Conservation (phyloP, 2,113 vertebrate genomes). For the Patagioenas fasciata region DNA sequence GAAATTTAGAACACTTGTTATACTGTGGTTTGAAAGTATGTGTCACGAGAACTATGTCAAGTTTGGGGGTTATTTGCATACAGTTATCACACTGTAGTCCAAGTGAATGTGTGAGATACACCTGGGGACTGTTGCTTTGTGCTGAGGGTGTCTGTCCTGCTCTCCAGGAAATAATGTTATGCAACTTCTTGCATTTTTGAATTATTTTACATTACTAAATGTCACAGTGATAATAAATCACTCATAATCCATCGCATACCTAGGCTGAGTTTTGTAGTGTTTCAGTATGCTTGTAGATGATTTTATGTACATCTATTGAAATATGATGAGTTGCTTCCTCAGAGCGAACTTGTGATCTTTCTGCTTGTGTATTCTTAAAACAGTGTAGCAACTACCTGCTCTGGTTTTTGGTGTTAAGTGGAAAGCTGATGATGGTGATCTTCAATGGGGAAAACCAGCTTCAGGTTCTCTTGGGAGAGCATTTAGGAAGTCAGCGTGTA, state of each 20-base stretch:
- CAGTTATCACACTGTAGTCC: neutral
- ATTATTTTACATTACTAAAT: neutral
- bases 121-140: neutral
- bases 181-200: neutral
- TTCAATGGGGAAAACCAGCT: neutral
- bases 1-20: neutral
- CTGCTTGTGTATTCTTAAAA: neutral
- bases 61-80: neutral
- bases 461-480: neutral
- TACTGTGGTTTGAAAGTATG: fast-evolving
- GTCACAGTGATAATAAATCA: neutral
- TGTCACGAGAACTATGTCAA: neutral
- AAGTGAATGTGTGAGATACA: fast-evolving
- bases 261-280: neutral
- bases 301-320: neutral
- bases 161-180: neutral
- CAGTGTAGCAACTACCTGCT: neutral
- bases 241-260: neutral
- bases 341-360: neutral
- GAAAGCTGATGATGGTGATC: neutral
- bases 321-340: neutral
- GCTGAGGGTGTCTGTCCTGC: neutral
- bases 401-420: neutral
- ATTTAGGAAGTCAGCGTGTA: neutral
- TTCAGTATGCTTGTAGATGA: neutral